Conservation (phyloP, 2,888 invertebrate species). For the Pristionchus fissidentatus region DNA sequence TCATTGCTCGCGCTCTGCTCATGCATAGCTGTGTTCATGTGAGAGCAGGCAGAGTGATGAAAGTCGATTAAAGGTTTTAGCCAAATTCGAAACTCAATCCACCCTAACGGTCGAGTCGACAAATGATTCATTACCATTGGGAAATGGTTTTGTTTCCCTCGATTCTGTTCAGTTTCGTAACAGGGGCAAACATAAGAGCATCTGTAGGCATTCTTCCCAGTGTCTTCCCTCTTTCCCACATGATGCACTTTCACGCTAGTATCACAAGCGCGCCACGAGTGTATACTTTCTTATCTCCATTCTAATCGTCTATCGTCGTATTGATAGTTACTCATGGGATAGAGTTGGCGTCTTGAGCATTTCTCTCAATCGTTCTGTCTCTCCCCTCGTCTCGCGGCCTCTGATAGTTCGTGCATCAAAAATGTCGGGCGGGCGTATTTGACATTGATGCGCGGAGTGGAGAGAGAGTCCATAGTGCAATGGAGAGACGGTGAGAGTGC, state of each 20-base stretch:
- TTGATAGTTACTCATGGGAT: background rate
- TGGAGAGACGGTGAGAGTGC: background rate
- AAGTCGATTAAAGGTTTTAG: too few species aligned
- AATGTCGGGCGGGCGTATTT: background rate
- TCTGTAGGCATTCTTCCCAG: too few species aligned
- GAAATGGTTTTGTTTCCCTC: too few species aligned
- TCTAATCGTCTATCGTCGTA: background rate
- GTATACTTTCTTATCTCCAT: conserved; percentile 29
- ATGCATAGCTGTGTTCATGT: too few species aligned
- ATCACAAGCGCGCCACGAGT: background rate
- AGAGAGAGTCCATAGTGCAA: background rate
- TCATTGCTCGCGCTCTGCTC: background rate
- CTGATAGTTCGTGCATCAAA: background rate
- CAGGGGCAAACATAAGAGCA: too few species aligned
- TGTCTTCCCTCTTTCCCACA: too few species aligned
- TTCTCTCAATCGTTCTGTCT: background rate
- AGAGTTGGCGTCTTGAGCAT: background rate
- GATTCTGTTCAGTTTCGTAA: too few species aligned
- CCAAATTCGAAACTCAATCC: too few species aligned
- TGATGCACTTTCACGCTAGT: conserved; percentile 16
- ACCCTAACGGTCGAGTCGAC: too few species aligned
- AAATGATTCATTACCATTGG: too few species aligned
- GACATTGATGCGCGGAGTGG: conserved; percentile 1
- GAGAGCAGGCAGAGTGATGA: too few species aligned
- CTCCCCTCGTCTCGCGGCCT: background rate